A percentile compares a stretch with the other conserved stretches of the same genome.
phyloP scores from a whole-genome alignment of 2,797 vertebrate genomes.

The Karalla daura region DNA sequence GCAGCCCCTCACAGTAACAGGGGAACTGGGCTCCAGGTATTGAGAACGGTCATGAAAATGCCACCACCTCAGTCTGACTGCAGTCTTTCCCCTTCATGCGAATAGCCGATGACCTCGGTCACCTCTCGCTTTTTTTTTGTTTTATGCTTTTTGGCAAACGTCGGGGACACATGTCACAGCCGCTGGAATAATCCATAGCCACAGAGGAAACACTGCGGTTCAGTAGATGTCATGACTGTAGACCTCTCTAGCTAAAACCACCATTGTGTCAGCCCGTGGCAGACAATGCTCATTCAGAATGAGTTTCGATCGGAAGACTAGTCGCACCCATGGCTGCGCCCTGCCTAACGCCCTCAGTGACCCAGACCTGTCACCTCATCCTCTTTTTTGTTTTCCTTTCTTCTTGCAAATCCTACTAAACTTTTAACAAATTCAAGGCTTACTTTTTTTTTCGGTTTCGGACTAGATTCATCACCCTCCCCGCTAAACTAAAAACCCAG shows the following conservation, averaged over 20 bases:
- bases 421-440: background rate
- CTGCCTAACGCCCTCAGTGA: slow-evolving; percentile 16
- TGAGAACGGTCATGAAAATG: no score
- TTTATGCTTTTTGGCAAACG: slow-evolving; percentile 13
- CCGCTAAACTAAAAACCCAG: slow-evolving; percentile 13
- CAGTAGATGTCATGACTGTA: slow-evolving; percentile 6
- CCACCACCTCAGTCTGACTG: background rate
- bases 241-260: slow-evolving; percentile 15
- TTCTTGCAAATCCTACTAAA: background rate
- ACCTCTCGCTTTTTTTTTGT: background rate
- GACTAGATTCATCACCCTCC: background rate
- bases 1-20: no score
- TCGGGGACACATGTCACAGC: background rate
- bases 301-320: slow-evolving; percentile 20
- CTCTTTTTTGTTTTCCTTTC: background rate
- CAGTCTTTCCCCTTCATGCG: slow-evolving; percentile 20
- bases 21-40: no score
- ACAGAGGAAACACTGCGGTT: slow-evolving; percentile 44
- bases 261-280: slow-evolving; percentile 19
- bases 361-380: background rate
- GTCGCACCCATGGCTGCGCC: slow-evolving; percentile 12
- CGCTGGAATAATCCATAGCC: slow-evolving; percentile 23
- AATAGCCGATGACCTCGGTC: background rate
- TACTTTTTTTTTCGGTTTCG: background rate
- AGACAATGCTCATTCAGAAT: slow-evolving; percentile 34